Evolutionary conservation across 2,113 vertebrate genomes (phyloP), one percentile per base, ranked within the genome.

Genomic region (Lepisosteus oculatus): DNA sequence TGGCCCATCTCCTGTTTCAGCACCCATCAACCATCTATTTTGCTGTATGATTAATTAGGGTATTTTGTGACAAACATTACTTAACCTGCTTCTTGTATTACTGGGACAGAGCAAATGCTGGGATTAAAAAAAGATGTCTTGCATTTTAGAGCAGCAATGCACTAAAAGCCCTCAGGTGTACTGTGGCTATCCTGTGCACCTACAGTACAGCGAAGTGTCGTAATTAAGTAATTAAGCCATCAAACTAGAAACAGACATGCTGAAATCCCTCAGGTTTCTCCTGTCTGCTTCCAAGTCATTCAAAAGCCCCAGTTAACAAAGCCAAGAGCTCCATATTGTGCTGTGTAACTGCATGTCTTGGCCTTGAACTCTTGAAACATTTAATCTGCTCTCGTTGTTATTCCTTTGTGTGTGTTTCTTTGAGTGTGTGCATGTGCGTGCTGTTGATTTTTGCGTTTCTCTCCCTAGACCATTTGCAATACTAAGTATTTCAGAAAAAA

Each of bases 1-100:
- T 13, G 62, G 17, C 41, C 72, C 6, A 11, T 78, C 82, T 88
- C 85, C 67, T 75, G 80, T 91, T 91, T 87, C 90, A 86, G 78
- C 69, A 73, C 84, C 88, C 80, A 86, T 91, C 90, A 92, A 7
- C 45, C 75, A 69, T 68, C 87, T 79, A 81, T 92, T 89, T 88
- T 83, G 42, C 85, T 68, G 59, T 78, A 88, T 92, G 91, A 92
- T 92, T 86, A 90, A 92, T 92, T 88, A 89, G 81, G 85, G 79
- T 83, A 82, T 80, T 83, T 84, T 79, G 81, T 87, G 88, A 83
- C 83, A 74, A 87, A 86, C 80, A 79, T 81, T 81, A 82, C 86
- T 85, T 82, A 83, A 80, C 74, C 17, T 6, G 72, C 80, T 72
- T 87, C 87, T 92, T 83, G 69, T 75, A 76, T 92, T 92, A 88